Conservation (phyloP, 2,888 invertebrate species). For the Phoenoteleia sp. region DNA sequence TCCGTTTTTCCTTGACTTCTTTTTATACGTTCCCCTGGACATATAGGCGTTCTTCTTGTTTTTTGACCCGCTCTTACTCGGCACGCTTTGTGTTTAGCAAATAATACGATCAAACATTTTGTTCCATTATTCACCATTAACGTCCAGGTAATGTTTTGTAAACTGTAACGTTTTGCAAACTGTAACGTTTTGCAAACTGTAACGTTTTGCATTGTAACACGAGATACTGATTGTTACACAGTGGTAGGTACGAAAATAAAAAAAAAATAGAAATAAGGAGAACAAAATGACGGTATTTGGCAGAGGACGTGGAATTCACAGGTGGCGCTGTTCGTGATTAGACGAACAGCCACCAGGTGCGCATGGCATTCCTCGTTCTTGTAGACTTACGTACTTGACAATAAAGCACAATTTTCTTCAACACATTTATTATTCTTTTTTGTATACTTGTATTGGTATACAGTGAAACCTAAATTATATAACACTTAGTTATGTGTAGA, state of each 20-base stretch:
- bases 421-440: neutral
- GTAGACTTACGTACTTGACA: neutral
- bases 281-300: neutral
- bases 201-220: neutral
- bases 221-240: neutral
- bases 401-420: neutral
- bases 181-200: no score
- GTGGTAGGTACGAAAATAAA: constrained; percentile 17
- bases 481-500: no score
- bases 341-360: constrained; percentile 1
- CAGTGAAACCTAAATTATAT: neutral
- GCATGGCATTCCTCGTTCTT: constrained; percentile 9
- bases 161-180: no score
- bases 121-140: constrained; percentile 15
- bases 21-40: constrained; percentile 1
- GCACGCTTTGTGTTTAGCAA: constrained; percentile 50
- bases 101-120: constrained; percentile 3
- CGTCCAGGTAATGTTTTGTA: constrained; percentile 3
- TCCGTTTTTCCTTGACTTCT: constrained; percentile 16
- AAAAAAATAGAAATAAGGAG: no score
- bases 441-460: neutral
- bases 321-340: neutral
- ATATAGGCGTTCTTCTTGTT: constrained; percentile 46
- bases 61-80: constrained; percentile 11
- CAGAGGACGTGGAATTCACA: constrained; percentile 9